Percentiles rank a stretch among this genome's conserved stretches.
These are phyloP conservation scores for Holotrichia oblita DNA, from an alignment of 1,140 invertebrate genomes.

Conservation along the genomic window DNA sequence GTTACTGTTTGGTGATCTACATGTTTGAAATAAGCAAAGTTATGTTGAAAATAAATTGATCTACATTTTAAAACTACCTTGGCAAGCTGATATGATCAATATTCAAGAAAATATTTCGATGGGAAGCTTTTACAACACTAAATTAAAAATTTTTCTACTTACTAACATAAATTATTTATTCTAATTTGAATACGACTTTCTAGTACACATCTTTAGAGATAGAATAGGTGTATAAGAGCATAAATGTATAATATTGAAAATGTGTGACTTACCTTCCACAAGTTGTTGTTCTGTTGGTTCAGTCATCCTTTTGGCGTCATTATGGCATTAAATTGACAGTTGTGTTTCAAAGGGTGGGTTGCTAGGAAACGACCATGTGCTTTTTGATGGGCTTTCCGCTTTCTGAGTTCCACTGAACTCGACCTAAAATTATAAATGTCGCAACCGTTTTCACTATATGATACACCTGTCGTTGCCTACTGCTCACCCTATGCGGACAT, in stretches of 20 bases:
- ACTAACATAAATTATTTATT: too few species aligned
- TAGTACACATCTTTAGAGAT: background rate
- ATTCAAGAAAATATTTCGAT: too few species aligned
- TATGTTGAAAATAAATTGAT: too few species aligned
- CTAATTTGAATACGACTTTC: background rate
- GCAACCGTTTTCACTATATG: background rate
- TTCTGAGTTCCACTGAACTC: background rate
- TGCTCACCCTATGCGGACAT: too few species aligned
- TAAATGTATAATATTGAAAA: background rate
- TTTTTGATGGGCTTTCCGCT: background rate
- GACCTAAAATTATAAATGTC: background rate
- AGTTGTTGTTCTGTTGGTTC: slow-evolving; percentile 53
- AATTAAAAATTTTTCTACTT: too few species aligned
- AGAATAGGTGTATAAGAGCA: background rate
- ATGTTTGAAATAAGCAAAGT: too few species aligned
- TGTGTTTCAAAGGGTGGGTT: slow-evolving; percentile 20
- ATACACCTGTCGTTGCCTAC: too few species aligned
- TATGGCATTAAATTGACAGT: slow-evolving; percentile 15
- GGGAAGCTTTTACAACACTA: too few species aligned
- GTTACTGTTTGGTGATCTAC: too few species aligned
- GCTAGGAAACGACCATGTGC: slow-evolving; percentile 26
- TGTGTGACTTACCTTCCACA: slow-evolving; percentile 49
- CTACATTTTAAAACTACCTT: too few species aligned
- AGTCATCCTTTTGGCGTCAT: slow-evolving; percentile 45
- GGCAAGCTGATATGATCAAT: too few species aligned